Evolutionary conservation across 2,888 invertebrate genomes (phyloP).

Genomic region (Amphipoea oculea): DNA sequence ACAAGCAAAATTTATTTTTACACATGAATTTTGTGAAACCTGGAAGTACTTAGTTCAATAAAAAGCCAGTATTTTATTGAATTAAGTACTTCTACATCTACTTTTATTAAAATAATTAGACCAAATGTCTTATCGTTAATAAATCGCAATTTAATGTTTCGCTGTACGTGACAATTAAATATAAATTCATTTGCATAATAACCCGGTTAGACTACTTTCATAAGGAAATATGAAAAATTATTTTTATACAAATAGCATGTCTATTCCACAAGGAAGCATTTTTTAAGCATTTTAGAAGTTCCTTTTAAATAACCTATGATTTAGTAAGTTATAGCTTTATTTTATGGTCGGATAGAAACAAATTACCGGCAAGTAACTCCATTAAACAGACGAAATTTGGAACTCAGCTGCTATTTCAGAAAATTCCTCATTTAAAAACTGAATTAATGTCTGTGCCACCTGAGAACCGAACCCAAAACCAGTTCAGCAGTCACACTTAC

Average conservation of each 20-base stretch:
- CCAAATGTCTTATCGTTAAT: neutral
- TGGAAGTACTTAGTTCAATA: conserved; percentile 6
- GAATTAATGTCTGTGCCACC: neutral
- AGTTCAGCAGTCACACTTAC: neutral
- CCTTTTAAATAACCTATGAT: neutral
- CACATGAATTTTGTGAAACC: conserved; percentile 13
- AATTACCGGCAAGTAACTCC: no score
- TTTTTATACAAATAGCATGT: conserved; percentile 5
- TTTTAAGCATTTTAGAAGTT: neutral
- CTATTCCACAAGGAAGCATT: conserved; percentile 1
- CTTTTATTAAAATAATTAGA: neutral
- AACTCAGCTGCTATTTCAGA: neutral
- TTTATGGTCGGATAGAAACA: neutral
- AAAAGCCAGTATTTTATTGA: neutral
- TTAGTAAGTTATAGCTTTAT: conserved; percentile 1
- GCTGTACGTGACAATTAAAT: conserved; percentile 12
- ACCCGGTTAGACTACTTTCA: neutral
- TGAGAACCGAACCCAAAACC: neutral
- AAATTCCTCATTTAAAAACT: neutral
- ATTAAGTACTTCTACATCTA: no score
- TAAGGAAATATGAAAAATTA: conserved; percentile 12
- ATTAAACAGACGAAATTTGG: neutral
- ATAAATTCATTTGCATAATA: conserved; percentile 4
- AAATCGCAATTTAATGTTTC: conserved; percentile 15
- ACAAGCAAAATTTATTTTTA: neutral